Evolutionary conservation across 2,888 invertebrate genomes (phyloP).

Genomic region (Drosophila ezoana): DNA sequence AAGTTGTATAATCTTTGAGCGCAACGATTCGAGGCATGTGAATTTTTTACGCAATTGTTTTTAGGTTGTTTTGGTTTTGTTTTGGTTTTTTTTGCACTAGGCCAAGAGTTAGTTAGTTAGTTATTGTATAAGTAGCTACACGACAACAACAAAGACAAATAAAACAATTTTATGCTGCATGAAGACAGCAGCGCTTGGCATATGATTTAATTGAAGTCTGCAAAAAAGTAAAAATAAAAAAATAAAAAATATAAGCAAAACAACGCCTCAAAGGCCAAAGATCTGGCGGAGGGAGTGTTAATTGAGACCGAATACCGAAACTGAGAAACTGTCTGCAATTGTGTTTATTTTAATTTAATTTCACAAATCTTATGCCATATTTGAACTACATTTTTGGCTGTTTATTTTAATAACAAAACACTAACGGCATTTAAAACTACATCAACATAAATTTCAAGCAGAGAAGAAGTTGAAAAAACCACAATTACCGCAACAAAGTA

Average conservation of each 20-base stretch:
- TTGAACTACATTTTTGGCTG: constrained; percentile 36
- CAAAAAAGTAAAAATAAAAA: constrained; percentile 13
- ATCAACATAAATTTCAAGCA: constrained; percentile 47
- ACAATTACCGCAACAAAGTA: constrained; percentile 47
- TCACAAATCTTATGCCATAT: constrained; percentile 35
- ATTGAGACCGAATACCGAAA: constrained; percentile 34
- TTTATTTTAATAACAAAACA: constrained; percentile 62
- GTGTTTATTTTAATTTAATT: constrained; percentile 51
- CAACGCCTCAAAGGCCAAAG: constrained; percentile 14
- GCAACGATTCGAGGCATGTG: constrained; percentile 67
- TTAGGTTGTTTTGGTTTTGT: constrained; percentile 39
- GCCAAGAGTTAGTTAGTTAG: constrained; percentile 41
- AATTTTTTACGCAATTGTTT: constrained; percentile 66
- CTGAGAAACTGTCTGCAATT: constrained; percentile 26
- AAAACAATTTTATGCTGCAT: constrained; percentile 60
- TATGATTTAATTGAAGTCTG: constrained; percentile 75
- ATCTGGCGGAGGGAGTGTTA: constrained; percentile 26
- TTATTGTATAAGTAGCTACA: constrained; percentile 53
- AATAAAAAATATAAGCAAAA: constrained; percentile 21
- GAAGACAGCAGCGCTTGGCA: constrained; percentile 59
- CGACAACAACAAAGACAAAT: constrained; percentile 35
- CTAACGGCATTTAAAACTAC: constrained; percentile 70
- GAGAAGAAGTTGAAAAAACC: constrained; percentile 12
- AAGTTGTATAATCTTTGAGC: constrained; percentile 73
- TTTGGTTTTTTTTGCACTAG: constrained; percentile 38